Conservation (phyloP, 2,113 vertebrate species). For the Hirundichthys speculiger region DNA sequence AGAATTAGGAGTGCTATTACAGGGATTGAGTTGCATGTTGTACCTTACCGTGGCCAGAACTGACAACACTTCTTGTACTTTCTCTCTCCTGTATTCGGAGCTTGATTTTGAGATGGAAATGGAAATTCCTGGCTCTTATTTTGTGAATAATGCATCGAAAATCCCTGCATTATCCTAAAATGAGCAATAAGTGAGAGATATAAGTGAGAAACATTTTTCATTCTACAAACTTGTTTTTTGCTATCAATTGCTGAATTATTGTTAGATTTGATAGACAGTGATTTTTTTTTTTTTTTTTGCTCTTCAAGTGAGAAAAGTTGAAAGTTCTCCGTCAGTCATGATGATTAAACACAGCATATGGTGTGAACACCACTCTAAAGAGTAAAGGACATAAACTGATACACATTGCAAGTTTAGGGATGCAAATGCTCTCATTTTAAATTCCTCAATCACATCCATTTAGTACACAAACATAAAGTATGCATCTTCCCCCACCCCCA, state of each 20-base stretch:
- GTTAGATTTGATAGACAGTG: slow-evolving; percentile 33
- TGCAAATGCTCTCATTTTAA: slow-evolving; percentile 11
- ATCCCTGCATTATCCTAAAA: slow-evolving; percentile 70
- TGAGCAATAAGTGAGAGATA: slow-evolving; percentile 50
- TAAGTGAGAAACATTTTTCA: slow-evolving; percentile 66
- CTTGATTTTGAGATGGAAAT: slow-evolving; percentile 61
- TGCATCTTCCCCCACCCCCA: slow-evolving; percentile 20
- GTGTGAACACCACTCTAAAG: slow-evolving; percentile 25
- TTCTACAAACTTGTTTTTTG: slow-evolving; percentile 48
- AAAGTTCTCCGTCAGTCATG: slow-evolving; percentile 31
- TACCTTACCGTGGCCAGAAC: slow-evolving; percentile 72
- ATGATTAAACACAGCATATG: slow-evolving; percentile 30
- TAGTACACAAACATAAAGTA: slow-evolving; percentile 18
- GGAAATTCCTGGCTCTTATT: slow-evolving; percentile 67
- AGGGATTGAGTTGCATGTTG: slow-evolving; percentile 74
- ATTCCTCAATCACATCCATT: slow-evolving; percentile 27
- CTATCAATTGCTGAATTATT: slow-evolving; percentile 43
- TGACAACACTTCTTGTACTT: slow-evolving; percentile 78
- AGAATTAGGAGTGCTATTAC: slow-evolving; percentile 78
- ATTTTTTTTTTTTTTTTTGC: slow-evolving; percentile 33
- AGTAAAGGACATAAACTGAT: slow-evolving; percentile 43
- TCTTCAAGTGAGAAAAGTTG: slow-evolving; percentile 27
- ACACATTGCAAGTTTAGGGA: slow-evolving; percentile 12
- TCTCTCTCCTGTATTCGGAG: slow-evolving; percentile 55
- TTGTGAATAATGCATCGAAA: slow-evolving; percentile 74